These are phyloP conservation scores for Thera obeliscata DNA, from an alignment of 2,888 invertebrate species.

Conservation along the genomic window DNA sequence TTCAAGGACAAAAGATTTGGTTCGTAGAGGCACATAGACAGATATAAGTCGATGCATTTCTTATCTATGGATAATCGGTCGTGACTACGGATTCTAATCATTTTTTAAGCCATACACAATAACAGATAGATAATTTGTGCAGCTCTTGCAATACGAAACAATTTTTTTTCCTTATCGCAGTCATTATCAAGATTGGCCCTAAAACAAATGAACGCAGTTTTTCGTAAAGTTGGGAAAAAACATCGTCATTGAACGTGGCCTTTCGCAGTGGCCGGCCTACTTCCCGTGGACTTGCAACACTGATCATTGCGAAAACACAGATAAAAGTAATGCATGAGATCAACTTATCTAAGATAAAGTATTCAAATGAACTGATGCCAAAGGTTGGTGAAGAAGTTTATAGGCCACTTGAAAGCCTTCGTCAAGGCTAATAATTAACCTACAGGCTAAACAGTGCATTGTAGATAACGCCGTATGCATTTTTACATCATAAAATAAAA, in stretches of 20 bases:
- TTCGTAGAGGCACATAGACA: not conserved
- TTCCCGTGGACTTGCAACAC: conserved; percentile 44
- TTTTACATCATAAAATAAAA: too few relatives aligned
- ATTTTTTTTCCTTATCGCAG: not conserved
- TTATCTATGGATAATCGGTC: conserved; percentile 29
- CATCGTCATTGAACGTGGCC: conserved; percentile 38
- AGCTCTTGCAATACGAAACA: too few relatives aligned
- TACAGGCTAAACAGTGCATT: too few relatives aligned
- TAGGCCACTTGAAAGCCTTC: too few relatives aligned
- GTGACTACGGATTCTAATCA: conserved; percentile 1
- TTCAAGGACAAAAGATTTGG: conserved; percentile 28
- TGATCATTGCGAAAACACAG: conserved; percentile 35
- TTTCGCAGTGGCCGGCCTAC: conserved; percentile 39
- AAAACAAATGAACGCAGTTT: conserved; percentile 10
- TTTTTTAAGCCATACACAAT: not conserved
- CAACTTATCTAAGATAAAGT: conserved; percentile 5
- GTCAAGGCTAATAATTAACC: too few relatives aligned
- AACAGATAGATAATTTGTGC: not conserved
- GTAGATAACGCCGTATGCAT: too few relatives aligned
- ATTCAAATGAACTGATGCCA: too few relatives aligned
- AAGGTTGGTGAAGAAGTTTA: too few relatives aligned
- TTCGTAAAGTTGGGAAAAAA: conserved; percentile 29
- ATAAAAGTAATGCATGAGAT: conserved; percentile 6
- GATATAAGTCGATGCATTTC: conserved; percentile 26
- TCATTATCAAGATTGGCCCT: not conserved